Percentiles rank a stretch among this genome's conserved stretches.
Conservation (phyloP, 1,140 invertebrate species). For the Solenopsis fugax region DNA sequence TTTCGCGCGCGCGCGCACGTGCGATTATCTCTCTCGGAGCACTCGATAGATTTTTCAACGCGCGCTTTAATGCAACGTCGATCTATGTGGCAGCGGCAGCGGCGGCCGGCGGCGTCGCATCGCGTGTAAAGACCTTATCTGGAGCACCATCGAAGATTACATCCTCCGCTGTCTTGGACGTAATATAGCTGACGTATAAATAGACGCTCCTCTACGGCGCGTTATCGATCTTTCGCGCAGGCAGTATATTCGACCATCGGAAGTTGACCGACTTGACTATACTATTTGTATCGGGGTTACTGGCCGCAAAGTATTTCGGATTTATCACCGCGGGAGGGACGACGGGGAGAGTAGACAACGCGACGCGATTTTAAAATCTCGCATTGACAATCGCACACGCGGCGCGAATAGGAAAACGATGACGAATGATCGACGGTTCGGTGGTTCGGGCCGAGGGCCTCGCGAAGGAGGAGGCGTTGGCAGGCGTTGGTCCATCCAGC, state of each 20-base stretch:
- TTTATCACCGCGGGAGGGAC: conserved; percentile 11
- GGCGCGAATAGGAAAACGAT: not conserved
- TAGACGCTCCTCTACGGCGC: conserved; percentile 74
- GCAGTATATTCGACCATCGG: conserved; percentile 72
- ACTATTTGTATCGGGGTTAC: conserved; percentile 52
- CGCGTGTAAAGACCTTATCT: conserved; percentile 69
- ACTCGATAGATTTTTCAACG: conserved; percentile 3
- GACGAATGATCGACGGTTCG: not conserved
- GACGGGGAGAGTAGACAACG: not conserved
- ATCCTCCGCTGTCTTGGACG: conserved; percentile 71
- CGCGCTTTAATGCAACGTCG: conserved; percentile 2
- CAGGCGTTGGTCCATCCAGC: conserved; percentile 74
- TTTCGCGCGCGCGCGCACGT: too few species aligned
- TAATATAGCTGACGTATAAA: conserved; percentile 75
- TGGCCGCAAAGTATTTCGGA: conserved; percentile 59
- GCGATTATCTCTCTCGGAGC: conserved; percentile 20
- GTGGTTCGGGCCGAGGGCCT: too few species aligned
- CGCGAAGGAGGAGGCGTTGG: conserved; percentile 69
- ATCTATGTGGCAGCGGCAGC: not conserved
- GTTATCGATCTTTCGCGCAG: conserved; percentile 79
- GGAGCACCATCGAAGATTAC: conserved; percentile 70
- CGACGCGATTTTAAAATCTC: not conserved
- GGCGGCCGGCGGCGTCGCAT: not conserved
- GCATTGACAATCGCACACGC: not conserved
- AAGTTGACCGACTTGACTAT: conserved; percentile 77